phyloP scores from a whole-genome alignment of 2,888 invertebrate genomes.

The Sicus ferrugineus region DNA sequence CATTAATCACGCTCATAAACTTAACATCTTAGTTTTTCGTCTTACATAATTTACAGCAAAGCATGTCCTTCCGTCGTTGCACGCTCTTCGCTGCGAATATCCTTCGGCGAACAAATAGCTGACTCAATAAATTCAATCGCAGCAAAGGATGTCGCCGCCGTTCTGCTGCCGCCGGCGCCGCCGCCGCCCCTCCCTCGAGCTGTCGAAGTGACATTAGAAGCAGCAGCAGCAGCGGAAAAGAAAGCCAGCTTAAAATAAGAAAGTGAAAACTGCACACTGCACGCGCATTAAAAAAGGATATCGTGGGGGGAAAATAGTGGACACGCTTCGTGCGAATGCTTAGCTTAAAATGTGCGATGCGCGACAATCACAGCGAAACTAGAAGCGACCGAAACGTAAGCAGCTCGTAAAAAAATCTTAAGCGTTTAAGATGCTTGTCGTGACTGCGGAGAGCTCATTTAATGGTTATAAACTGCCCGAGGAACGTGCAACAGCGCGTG shows the following conservation, averaged over 20 bases:
- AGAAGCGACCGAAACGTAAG: not conserved
- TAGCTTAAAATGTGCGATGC: not conserved
- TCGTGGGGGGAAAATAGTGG: conserved; percentile 17
- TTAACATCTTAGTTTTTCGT: conserved; percentile 28
- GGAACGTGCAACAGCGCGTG: not conserved
- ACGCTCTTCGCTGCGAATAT: not conserved
- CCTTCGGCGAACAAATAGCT: not conserved
- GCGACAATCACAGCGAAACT: not conserved
- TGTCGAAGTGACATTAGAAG: conserved; percentile 11
- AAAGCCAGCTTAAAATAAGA: not conserved
- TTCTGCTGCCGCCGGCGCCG: too few species aligned
- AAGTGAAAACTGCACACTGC: not conserved
- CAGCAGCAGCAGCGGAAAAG: not conserved
- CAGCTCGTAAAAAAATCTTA: not conserved
- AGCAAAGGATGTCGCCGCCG: conserved; percentile 21
- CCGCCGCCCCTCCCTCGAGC: conserved; percentile 1
- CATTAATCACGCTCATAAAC: conserved; percentile 34
- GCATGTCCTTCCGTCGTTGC: conserved; percentile 7
- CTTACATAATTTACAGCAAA: conserved; percentile 30
- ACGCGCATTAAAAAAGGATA: conserved; percentile 20
- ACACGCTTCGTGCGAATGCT: conserved; percentile 15
- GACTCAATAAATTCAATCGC: conserved; percentile 11
- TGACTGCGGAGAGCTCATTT: conserved; percentile 2
- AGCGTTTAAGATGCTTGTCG: conserved; percentile 20
- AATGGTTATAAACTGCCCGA: conserved; percentile 22